Conservation (phyloP, 2,797 vertebrate species). For the Ambastaia sidthimunki region DNA sequence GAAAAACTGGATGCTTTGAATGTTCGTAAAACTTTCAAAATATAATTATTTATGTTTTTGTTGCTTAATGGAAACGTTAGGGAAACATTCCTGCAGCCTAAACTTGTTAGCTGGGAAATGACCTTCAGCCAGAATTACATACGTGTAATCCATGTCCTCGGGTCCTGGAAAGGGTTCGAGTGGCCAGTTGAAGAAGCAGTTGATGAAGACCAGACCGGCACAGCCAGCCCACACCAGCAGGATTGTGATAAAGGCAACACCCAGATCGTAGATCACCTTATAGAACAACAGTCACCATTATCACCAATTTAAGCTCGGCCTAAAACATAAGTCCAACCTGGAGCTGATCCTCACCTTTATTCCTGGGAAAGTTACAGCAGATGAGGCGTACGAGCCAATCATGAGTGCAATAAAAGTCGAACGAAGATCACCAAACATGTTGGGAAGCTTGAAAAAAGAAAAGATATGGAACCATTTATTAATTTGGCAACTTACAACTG, state of each 20-base stretch:
- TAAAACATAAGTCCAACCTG: background rate
- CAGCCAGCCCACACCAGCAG: constrained; percentile 92
- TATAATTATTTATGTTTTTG: no score
- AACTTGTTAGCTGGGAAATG: no score
- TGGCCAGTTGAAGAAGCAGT: constrained; percentile 99
- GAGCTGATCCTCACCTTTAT: constrained; percentile 85
- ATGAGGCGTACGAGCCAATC: constrained; percentile 98
- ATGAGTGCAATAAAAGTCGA: constrained; percentile 98
- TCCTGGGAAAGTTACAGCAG: constrained; percentile 96
- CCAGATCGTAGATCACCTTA: constrained; percentile 95
- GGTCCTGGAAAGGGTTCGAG: constrained; percentile 97
- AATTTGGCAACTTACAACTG: no score
- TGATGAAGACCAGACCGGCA: constrained; percentile 93
- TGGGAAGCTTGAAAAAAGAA: constrained; percentile 84
- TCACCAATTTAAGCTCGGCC: background rate
- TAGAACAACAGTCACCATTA: constrained; percentile 5
- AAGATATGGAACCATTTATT: background rate
- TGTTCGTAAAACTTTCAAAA: no score
- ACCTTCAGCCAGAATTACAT: constrained; percentile 67
- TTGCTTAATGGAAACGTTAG: no score
- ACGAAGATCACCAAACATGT: constrained; percentile 97
- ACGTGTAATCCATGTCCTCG: constrained; percentile 99
- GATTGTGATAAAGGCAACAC: constrained; percentile 89
- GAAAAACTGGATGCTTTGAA: background rate
- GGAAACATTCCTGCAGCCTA: no score